Percentiles rank a stretch among this genome's conserved stretches.
Evolutionary conservation across 2,113 vertebrate genomes (phyloP).

Genomic region (Oryzias woworae): DNA sequence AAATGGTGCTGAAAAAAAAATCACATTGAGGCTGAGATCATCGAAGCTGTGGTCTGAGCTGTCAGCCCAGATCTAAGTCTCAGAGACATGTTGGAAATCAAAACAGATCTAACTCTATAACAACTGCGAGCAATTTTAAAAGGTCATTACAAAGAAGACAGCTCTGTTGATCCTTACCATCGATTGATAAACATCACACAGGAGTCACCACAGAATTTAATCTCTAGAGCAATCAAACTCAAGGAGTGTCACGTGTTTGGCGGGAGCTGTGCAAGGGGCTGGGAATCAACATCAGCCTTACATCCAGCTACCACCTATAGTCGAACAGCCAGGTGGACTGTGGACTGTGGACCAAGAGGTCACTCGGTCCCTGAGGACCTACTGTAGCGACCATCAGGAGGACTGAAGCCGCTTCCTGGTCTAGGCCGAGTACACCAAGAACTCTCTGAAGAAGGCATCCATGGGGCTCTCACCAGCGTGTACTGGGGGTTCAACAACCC

Average conservation of each 20-base stretch:
- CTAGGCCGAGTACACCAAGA: too few relatives aligned
- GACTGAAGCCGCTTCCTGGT: too few relatives aligned
- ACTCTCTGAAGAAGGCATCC: too few relatives aligned
- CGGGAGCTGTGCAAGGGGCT: too few relatives aligned
- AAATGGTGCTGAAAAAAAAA: not conserved
- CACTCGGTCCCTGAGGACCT: too few relatives aligned
- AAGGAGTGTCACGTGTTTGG: constrained; percentile 7
- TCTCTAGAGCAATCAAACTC: constrained; percentile 17
- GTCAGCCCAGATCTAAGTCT: constrained; percentile 17
- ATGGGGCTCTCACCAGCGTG: too few relatives aligned
- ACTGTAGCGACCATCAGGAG: too few relatives aligned
- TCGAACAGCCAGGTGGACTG: too few relatives aligned
- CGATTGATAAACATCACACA: constrained; percentile 19
- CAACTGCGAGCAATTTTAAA: constrained; percentile 4
- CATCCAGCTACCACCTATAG: too few relatives aligned
- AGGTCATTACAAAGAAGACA: constrained; percentile 25
- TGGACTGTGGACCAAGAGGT: too few relatives aligned
- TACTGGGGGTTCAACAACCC: too few relatives aligned
- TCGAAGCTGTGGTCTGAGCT: constrained; percentile 10
- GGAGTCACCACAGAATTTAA: constrained; percentile 32
- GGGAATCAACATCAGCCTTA: too few relatives aligned
- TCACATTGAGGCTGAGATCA: constrained; percentile 6
- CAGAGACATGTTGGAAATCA: constrained; percentile 32
- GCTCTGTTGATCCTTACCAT: constrained; percentile 38
- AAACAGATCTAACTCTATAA: not conserved